Evolutionary conservation across 2,888 invertebrate genomes (phyloP).

Genomic region (Tetragonisca angustula): DNA sequence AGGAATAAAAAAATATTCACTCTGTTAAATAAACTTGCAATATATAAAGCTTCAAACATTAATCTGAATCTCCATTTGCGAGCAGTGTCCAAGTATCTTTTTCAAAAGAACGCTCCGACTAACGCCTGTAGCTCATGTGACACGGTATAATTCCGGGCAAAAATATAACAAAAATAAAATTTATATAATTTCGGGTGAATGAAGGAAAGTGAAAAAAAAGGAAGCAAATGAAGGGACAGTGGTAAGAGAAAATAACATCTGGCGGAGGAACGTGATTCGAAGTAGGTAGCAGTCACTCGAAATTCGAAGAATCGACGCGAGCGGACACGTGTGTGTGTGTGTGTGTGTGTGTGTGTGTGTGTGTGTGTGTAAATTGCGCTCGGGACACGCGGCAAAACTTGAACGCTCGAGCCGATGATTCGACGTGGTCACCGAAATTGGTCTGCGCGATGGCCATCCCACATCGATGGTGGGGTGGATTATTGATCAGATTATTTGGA

Average conservation of each 20-base stretch:
- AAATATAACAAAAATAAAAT: too few relatives aligned
- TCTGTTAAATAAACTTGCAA: too few relatives aligned
- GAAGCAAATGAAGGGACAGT: too few relatives aligned
- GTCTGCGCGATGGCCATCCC: slow-evolving; percentile 27
- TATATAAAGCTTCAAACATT: too few relatives aligned
- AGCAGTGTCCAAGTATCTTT: too few relatives aligned
- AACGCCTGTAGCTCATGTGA: too few relatives aligned
- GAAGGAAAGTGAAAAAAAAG: accelerated
- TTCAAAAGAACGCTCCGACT: too few relatives aligned
- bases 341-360: not conserved
- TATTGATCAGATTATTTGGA: slow-evolving; percentile 64
- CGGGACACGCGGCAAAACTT: slow-evolving; percentile 7
- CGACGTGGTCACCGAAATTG: slow-evolving; percentile 38
- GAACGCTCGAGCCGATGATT: slow-evolving; percentile 19
- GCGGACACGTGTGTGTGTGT: too few relatives aligned
- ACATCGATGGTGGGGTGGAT: slow-evolving; percentile 26
- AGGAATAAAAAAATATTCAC: too few relatives aligned
- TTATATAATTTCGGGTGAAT: not conserved
- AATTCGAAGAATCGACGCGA: not conserved
- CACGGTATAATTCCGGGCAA: too few relatives aligned
- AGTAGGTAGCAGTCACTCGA: too few relatives aligned
- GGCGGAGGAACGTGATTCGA: not conserved
- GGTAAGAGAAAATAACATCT: not conserved
- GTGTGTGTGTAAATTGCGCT: slow-evolving; percentile 8
- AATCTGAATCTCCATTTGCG: too few relatives aligned